These are phyloP conservation scores for Amblyraja radiata DNA, from an alignment of 2,797 vertebrate genomes.

Conservation along the genomic window DNA sequence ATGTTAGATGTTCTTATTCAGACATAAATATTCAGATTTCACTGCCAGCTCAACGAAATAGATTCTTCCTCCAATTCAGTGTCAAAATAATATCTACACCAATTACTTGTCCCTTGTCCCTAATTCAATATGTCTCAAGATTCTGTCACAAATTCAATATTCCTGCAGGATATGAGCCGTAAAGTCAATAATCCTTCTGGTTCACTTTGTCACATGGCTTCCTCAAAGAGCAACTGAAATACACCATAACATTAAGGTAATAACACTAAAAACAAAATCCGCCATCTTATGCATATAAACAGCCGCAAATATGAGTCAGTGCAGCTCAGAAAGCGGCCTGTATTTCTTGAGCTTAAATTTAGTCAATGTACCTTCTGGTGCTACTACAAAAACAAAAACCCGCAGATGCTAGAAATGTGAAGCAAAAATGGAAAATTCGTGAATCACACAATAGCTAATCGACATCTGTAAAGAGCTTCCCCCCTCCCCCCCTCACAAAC, in stretches of 20 bases:
- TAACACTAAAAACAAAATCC: neutral
- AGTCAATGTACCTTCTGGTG: neutral
- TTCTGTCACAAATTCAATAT: constrained; percentile 32
- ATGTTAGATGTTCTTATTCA: neutral
- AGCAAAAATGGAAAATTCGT: too few relatives aligned
- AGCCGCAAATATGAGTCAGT: neutral
- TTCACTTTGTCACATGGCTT: neutral
- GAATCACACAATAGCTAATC: too few relatives aligned
- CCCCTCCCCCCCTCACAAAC: too few relatives aligned
- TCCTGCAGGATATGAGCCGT: neutral
- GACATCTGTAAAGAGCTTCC: too few relatives aligned
- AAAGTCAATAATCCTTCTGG: neutral
- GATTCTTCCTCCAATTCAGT: neutral
- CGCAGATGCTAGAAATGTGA: too few relatives aligned
- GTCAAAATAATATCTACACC: neutral
- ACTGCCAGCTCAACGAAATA: neutral
- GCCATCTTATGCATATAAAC: neutral
- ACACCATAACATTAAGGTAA: neutral
- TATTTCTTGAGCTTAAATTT: neutral
- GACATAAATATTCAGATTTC: neutral
- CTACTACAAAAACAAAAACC: neutral
- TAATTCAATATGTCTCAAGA: neutral
- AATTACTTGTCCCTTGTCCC: neutral
- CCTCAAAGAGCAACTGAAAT: neutral
- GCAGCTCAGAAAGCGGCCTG: neutral